Base-by-base conservation (phyloP, 2,797 vertebrate genomes). In the Neosalanx taihuensis region DNA sequence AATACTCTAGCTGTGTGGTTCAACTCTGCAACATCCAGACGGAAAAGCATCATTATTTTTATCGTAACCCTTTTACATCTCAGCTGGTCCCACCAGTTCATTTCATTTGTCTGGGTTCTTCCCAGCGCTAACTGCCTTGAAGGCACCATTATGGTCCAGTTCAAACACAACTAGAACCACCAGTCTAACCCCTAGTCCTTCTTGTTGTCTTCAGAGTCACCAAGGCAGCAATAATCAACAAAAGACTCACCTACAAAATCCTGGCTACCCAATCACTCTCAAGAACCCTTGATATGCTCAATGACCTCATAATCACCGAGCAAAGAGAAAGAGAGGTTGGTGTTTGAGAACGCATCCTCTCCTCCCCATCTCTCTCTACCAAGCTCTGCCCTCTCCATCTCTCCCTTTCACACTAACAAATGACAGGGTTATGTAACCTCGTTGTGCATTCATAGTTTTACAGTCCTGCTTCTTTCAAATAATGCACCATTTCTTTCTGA, bases 1-100 rank as follows among this genome's bases (percentile, higher is more conserved):
- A 89, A 89, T 0, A 87, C 90, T 83, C 87, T 87, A 10, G 87
- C 85, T 33, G 88, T 87, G 73, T 91, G 90, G 77, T 91, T 92
- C 49, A 94, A 86, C 66, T 94, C 92, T 93, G 79, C 67, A 70
- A 71, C 30, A 37, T 60, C 15, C 41, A 30, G 29, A 71, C 15
- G 13, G 4, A 0, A 61, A 72, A 17, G 71, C 71, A 57, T 75
- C 10, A 70, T 41, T 77, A 26, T 78, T 49, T 10, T 7, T 3
- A 17, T 56, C 4, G 9, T 29, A 30, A 53, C 68, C 37, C 72
- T 37, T 15, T 59, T 64, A n/a, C 29, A n/a, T 58, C 57, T 75
- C 51, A 29, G 29, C 56, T 68, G 33, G 33, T 35, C 33, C 33
- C 6, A 35, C 33, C 33, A 35, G 33, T 4, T 6, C 33, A 35